Evolutionary conservation across 1,140 invertebrate species (phyloP), one percentile per base, ranked within the genome.

Genomic region (Drosophila bocqueti): DNA sequence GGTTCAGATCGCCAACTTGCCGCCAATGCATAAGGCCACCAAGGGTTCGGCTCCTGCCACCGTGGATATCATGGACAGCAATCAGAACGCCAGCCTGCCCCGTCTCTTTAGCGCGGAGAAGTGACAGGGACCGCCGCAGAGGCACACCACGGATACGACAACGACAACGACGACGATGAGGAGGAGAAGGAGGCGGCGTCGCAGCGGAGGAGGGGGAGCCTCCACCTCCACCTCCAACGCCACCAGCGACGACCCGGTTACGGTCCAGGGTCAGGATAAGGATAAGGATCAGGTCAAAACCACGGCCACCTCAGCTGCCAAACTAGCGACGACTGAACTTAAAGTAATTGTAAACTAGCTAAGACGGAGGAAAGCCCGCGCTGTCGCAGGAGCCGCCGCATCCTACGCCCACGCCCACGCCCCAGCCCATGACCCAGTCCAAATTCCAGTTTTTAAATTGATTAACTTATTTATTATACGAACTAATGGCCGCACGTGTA

Each of bases 1-100:
- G 93, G 96, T 97, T 2, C 96, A 96, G 92, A 97, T 98, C 73
- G 95, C 95, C 62, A 96, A 97, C 93, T 93, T 98, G 80, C 97
- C 97, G 2, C 93, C 95, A 4, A 95, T 95, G 93, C 49, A 66
- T 65, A 66, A 83, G 64, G 34, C 38, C n/a, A 71, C 34, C 26
- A 79, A 71, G 45, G 54, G 55, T 4, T 52, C 40, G 4, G 38
- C 31, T 3, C n/a, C 34, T n/a, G 21, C 42, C 15, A 15, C 50
- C 0, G 54, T 57, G 8, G 77, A 93, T 55, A 86, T 93, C 34
- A 85, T 93, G 67, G 92, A 90, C 31, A 90, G 73, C 46, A 92
- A 92, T 69, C 82, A 93, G 60, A 91, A 92, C 36, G 79, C 80
- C 43, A 89, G 81, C 50, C 46, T 93, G 43, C 67, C 87, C 3